These are phyloP conservation scores for Dreissena polymorpha DNA, from an alignment of 1,140 invertebrate genomes.

Conservation along the genomic window DNA sequence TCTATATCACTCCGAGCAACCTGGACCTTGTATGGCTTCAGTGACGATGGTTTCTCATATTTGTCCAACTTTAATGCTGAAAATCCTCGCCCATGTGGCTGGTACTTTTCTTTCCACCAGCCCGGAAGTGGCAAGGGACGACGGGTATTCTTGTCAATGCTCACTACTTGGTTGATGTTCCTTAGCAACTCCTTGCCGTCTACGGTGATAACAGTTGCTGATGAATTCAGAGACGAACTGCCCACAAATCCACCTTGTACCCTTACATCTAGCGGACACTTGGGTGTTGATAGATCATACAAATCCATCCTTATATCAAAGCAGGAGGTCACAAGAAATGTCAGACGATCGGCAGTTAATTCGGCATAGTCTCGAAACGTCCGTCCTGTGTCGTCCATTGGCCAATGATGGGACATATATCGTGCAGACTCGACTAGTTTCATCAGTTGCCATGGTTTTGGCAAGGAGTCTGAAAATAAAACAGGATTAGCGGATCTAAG, in stretches of 20 bases:
- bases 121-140: constrained; percentile 59
- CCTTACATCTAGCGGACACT: constrained; percentile 8
- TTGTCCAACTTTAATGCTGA: constrained; percentile 56
- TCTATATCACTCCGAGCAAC: constrained; percentile 61
- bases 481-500: no score
- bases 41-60: constrained; percentile 38
- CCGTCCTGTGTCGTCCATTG: constrained; percentile 54
- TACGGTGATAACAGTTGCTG: constrained; percentile 36
- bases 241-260: constrained; percentile 40
- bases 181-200: constrained; percentile 34
- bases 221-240: constrained; percentile 57
- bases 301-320: constrained; percentile 28
- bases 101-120: constrained; percentile 66
- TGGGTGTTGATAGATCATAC: constrained; percentile 25
- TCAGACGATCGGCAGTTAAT: constrained; percentile 57
- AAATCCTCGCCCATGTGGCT: constrained; percentile 39
- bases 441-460: constrained; percentile 65
- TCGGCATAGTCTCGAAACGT: constrained; percentile 62
- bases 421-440: constrained; percentile 50
- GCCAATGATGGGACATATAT: constrained; percentile 57
- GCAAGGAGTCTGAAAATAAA: constrained; percentile 42
- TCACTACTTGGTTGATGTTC: constrained; percentile 62
- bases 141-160: constrained; percentile 55
- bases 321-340: constrained; percentile 48
- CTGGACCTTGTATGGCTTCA: constrained; percentile 28